Evolutionary conservation across 2,113 vertebrate species (phyloP), one percentile per base, ranked within the genome.

Genomic region (Marmota monax): DNA sequence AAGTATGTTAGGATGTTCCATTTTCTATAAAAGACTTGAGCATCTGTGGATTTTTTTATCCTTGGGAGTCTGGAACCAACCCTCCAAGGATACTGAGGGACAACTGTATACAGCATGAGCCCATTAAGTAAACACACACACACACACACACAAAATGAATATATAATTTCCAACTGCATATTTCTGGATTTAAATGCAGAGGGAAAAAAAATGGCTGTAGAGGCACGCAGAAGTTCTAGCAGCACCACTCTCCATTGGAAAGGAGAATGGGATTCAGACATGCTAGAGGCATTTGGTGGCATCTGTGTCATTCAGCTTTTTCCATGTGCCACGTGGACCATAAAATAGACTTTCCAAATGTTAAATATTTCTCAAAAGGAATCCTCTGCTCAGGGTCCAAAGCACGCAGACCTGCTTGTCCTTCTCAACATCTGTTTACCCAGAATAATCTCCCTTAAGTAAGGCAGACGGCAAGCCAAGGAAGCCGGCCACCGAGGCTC

Each of bases 321-420:
- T 25, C 18, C 69, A 67, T 10, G 65, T 53, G 14, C 42, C 45
- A n/a, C 7, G 0, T 17, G 9, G 56, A 76, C 94, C 83, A 37
- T 73, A n/a, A 93, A 92, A 78, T n/a, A 23, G 14, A 4, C 61
- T 80, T 87, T 95, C 56, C 65, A 96, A 51, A 72, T 77, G 69
- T 14, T 37, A n/a, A 48, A 42, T n/a, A 9, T 80, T 92, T 84
- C 53, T 80, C 87, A 8, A 67, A 84, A 78, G 29, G 53, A 83
- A 85, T 18, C 53, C 80, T 10, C 39, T 14, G 39, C n/a, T 82
- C 56, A 37, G 45, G 42, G 17, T 56, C 42, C 18, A 9, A 92
- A 73, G 7, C 12, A 4, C 2, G 12, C 73, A 61, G n/a, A 39
- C 58, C 32, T 18, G 20, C 37, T 25, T 0, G 58, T 29, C 42